Base-by-base conservation (phyloP, 2,888 invertebrate species). In the Geotrupes spiniger region DNA sequence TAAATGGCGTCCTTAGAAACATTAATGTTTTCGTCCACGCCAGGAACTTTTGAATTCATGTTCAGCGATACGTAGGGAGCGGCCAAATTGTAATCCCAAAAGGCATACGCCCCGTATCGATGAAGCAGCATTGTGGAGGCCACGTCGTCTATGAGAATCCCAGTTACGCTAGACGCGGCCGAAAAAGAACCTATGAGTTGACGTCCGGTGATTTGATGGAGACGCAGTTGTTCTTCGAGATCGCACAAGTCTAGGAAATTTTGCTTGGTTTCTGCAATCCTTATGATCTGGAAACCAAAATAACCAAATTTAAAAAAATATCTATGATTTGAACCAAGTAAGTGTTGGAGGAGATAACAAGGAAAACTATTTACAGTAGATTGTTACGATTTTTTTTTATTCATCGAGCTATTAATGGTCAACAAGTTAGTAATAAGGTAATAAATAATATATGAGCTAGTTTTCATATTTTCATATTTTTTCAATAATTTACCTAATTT, bases 81-180 rank as follows among this genome's bases (percentile, higher is more conserved):
- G 2, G 91, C 89, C 2, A 90, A 78, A 4, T 92, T 91, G 66
- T 89, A 93, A 70, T 94, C 93, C 92, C 93, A 95, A 65, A 94
- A 85, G 2, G 91, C 83, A 57, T 88, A 78, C 0, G 91, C 92
- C 5, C 87, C 87, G 65, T 89, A 87, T 65, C 81, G 87, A 64
- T 93, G 92, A 9, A 93, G 77, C 2, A 91, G 74, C 10, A 86
- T 74, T 0, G 92, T 91, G 5, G 93, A 85, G 0, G 85, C 84
- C 2, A 90, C 83, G 62, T 91, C 90, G 72, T 92, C 91, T 31
- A 85, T 82, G 26, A 92, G 66, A n/a, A 89, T 84, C 4, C 94
- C 94, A 0, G 92, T 92, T n/a, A 92, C 80, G 66, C 90, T 91
- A 14, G 92, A 92, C 1, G 89, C 90, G 0, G 89, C 90, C 15